phyloP scores from a whole-genome alignment of 2,113 vertebrate genomes.

The Rostratula benghalensis region DNA sequence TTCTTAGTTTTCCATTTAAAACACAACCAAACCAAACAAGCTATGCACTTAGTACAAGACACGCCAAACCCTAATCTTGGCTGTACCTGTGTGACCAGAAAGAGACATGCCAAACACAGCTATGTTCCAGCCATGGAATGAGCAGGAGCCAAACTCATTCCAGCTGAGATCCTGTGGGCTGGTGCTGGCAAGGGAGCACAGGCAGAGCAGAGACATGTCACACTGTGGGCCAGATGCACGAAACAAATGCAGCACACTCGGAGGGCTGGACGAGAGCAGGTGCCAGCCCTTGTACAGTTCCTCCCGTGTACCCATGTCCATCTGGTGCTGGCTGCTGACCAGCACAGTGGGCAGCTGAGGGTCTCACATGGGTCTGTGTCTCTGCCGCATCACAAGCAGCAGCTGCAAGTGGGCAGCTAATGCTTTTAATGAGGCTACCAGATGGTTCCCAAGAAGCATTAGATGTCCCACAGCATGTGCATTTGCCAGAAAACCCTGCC shows the following conservation, averaged over 20 bases:
- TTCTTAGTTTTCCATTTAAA: background rate
- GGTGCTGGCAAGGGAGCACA: background rate
- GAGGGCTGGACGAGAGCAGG: background rate
- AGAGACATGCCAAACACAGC: background rate
- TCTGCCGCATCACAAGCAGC: background rate
- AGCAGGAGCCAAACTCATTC: background rate
- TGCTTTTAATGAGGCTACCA: rapidly evolving
- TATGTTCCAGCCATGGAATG: background rate
- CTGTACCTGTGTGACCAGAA: background rate
- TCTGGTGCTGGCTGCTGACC: rapidly evolving
- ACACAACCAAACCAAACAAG: background rate
- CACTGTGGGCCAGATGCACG: background rate
- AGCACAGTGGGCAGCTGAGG: background rate
- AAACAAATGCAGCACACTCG: background rate
- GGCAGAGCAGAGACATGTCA: background rate
- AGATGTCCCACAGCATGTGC: rapidly evolving
- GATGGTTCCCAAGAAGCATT: background rate
- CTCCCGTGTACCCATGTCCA: background rate
- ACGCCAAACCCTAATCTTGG: background rate
- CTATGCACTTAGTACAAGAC: background rate
- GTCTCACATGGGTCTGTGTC: background rate
- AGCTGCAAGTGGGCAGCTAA: background rate
- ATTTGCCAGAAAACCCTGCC: background rate
- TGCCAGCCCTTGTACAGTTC: background rate
- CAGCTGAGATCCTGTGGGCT: background rate